A percentile compares a stretch with the other conserved stretches of the same genome.
These are phyloP conservation scores for Psittacula cyanocephala DNA, from an alignment of 2,113 vertebrate species.

Conservation along the genomic window DNA sequence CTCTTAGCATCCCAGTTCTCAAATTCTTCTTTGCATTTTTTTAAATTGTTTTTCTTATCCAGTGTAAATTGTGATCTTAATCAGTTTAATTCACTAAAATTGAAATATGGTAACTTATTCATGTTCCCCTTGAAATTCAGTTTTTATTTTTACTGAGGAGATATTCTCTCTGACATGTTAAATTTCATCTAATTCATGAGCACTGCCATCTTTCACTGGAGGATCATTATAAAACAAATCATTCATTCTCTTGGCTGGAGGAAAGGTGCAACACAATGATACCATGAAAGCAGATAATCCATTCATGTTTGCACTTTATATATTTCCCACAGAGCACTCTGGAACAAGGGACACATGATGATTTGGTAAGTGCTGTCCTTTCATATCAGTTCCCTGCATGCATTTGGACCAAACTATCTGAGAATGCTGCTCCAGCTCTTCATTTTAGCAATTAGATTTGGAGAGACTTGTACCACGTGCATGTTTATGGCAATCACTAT, in stretches of 20 bases:
- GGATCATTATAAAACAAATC: slow-evolving; percentile 1
- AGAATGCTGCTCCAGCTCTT: slow-evolving; percentile 32
- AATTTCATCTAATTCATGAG: slow-evolving; percentile 23
- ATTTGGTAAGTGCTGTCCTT: slow-evolving; percentile 36
- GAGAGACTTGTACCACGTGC: neutral
- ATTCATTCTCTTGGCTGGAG: neutral
- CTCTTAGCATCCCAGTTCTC: neutral
- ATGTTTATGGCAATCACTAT: slow-evolving; percentile 28
- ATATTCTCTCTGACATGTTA: neutral
- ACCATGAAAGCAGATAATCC: slow-evolving; percentile 57
- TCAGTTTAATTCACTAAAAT: neutral
- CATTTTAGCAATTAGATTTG: slow-evolving; percentile 54
- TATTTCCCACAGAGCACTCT: slow-evolving; percentile 22
- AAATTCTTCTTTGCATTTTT: neutral
- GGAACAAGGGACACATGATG: slow-evolving; percentile 3
- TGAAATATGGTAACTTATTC: neutral
- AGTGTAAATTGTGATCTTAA: neutral
- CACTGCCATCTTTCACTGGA: neutral
- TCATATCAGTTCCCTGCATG: slow-evolving; percentile 18
- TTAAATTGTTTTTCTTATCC: neutral
- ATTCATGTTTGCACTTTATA: slow-evolving; percentile 46
- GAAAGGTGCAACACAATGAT: slow-evolving; percentile 56
- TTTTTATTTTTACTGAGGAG: neutral
- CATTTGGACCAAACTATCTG: neutral
- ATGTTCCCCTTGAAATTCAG: neutral